Conservation (phyloP, 2,888 invertebrate genomes). For the Hirtodrosophila histrioides region DNA sequence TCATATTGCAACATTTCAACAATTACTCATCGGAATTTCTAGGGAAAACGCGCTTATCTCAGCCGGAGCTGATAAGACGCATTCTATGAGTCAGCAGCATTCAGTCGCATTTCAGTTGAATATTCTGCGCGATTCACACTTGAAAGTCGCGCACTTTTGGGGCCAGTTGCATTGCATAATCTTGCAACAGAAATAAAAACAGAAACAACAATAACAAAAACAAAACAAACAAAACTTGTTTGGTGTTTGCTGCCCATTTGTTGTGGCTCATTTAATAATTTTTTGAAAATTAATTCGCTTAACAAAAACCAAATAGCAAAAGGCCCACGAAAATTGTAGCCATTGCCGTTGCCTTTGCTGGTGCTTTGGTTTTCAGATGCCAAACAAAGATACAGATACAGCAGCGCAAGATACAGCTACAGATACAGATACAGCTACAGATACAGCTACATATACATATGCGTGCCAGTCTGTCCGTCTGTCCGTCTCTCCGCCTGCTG, state of each 20-base stretch:
- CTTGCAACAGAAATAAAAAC: constrained; percentile 23
- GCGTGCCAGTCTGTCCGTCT: constrained; percentile 8
- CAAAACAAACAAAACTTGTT: constrained; percentile 56
- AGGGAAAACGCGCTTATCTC: constrained; percentile 38
- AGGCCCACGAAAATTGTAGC: constrained; percentile 44
- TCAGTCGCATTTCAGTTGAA: constrained; percentile 12
- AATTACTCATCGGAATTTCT: constrained; percentile 51
- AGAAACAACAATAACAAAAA: not conserved
- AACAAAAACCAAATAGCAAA: constrained; percentile 51
- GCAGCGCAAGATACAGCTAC: constrained; percentile 34
- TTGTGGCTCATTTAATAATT: constrained; percentile 62
- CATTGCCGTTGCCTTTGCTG: constrained; percentile 23
- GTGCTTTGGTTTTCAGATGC: constrained; percentile 48
- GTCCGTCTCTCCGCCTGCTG: constrained; percentile 23
- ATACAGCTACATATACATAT: constrained; percentile 40
- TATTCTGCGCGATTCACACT: constrained; percentile 20
- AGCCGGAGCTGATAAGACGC: constrained; percentile 49
- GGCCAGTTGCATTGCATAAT: constrained; percentile 48
- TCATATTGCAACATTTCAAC: constrained; percentile 13
- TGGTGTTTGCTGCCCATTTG: constrained; percentile 51
- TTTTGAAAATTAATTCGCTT: constrained; percentile 60
- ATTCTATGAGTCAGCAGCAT: constrained; percentile 48
- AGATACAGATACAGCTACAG: constrained; percentile 33
- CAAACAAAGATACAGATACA: constrained; percentile 53
- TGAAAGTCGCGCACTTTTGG: constrained; percentile 8